These are phyloP conservation scores for Meloe dianella DNA, from an alignment of 2,888 invertebrate species.

Conservation along the genomic window DNA sequence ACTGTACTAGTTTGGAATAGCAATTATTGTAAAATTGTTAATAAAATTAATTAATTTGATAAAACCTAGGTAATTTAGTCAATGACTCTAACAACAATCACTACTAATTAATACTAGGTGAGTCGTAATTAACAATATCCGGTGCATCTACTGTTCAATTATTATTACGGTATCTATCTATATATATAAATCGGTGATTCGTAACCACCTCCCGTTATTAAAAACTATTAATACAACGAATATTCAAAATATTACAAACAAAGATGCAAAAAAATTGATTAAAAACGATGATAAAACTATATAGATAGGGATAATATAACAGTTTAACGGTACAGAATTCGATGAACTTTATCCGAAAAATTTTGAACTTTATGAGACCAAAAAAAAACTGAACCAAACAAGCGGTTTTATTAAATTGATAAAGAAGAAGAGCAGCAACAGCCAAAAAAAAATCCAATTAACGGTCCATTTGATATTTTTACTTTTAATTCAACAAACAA, in stretches of 20 bases:
- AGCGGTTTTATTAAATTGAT: not conserved
- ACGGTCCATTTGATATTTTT: not conserved
- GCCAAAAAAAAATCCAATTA: not conserved
- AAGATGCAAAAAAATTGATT: not conserved
- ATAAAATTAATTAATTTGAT: no score
- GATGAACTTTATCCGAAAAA: not conserved
- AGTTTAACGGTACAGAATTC: not conserved
- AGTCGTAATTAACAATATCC: constrained; percentile 29
- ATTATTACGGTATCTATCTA: constrained; percentile 29
- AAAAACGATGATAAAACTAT: not conserved
- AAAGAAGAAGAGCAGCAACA: not conserved
- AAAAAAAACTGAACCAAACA: not conserved
- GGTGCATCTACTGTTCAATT: constrained; percentile 29
- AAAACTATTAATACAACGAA: not conserved
- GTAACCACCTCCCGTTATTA: constrained; percentile 10
- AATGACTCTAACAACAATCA: not conserved
- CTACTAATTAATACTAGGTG: constrained; percentile 27
- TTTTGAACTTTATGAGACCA: not conserved
- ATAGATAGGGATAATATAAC: not conserved
- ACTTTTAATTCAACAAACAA: not conserved
- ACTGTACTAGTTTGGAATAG: not conserved
- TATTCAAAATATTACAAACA: not conserved
- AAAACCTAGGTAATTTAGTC: no score
- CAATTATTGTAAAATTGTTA: not conserved
- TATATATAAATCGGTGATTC: constrained; percentile 16